These are phyloP conservation scores for Solenodon paradoxus DNA, from an alignment of 2,113 vertebrate species.

Conservation along the genomic window DNA sequence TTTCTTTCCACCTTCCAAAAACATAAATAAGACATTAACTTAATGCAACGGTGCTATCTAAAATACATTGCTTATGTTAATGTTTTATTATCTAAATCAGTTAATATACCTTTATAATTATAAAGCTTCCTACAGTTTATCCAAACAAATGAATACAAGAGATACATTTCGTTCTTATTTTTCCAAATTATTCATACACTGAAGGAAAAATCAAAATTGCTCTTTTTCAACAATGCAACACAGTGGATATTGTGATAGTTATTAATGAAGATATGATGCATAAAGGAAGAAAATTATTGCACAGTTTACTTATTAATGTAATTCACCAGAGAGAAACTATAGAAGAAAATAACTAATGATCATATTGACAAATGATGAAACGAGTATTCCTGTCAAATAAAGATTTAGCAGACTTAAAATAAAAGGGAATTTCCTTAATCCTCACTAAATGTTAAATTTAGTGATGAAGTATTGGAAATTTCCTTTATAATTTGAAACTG, in stretches of 20 bases:
- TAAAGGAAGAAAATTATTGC: not conserved
- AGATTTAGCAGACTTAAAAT: not conserved
- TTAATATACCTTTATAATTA: not conserved
- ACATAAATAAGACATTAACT: constrained; percentile 4
- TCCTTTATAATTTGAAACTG: not conserved
- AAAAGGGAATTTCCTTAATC: not conserved
- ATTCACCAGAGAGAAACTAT: not conserved
- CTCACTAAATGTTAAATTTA: not conserved
- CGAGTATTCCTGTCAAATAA: not conserved
- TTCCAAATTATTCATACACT: not conserved
- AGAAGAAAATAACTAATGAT: not conserved
- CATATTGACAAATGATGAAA: not conserved
- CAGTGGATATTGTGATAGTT: not conserved
- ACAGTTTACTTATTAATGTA: not conserved
- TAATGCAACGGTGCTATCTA: not conserved
- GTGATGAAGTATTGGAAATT: not conserved
- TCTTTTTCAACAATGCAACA: constrained; percentile 1
- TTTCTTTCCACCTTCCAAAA: constrained; percentile 3
- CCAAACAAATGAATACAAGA: not conserved
- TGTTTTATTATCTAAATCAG: not conserved
- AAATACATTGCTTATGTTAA: not conserved
- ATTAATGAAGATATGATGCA: not conserved
- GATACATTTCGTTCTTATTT: constrained; percentile 30
- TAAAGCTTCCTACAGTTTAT: not conserved
- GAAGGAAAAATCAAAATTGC: not conserved